Base-by-base conservation (phyloP, 2,113 vertebrate genomes). In the Todiramphus chloris region DNA sequence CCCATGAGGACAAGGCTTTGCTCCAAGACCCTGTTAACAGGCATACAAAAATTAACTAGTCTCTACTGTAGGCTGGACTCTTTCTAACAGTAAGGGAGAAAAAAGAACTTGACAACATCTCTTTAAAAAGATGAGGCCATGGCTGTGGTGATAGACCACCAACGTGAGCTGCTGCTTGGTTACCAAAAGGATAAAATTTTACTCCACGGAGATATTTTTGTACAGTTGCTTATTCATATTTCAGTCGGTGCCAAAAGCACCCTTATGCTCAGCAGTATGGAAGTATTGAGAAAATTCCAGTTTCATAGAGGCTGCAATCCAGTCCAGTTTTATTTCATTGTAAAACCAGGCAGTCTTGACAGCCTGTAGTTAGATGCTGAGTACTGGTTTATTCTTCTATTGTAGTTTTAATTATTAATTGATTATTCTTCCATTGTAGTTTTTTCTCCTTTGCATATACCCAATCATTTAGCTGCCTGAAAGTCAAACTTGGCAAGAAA, bases 161-260 rank as follows among this genome's bases (percentile, higher is more conserved):
- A 93, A 70, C 7, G 4, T 83, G 73, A 93, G 89, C 94, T 96
- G 83, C 93, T 91, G 91, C 89, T 92, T 94, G 91, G 95, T 89
- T 96, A 96, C 94, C 90, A 81, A 81, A 72, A 90, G 85, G 75
- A 81, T 88, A 83, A 53, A 83, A 67, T 94, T 89, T 81, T 90
- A 89, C 83, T 90, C 88, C 33, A 25, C 48, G 87, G 82, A 95
- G 90, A 78, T 96, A 91, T 94, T 95, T 95, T 97, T 97, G 41
- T 90, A 93, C 92, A 89, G 83, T 90, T 94, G 93, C 94, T 90
- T 96, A 95, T 93, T 97, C 94, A 90, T 93, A 31, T 78, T 94
- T 13, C 60, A 83, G 68, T 35, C 33, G 68, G 74, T 94, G 81
- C 89, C 87, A 91, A 87, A 95, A 93, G 74, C 69, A 83, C 76